phyloP scores from a whole-genome alignment of 2,797 vertebrate genomes.

The Molossus alvarezi region DNA sequence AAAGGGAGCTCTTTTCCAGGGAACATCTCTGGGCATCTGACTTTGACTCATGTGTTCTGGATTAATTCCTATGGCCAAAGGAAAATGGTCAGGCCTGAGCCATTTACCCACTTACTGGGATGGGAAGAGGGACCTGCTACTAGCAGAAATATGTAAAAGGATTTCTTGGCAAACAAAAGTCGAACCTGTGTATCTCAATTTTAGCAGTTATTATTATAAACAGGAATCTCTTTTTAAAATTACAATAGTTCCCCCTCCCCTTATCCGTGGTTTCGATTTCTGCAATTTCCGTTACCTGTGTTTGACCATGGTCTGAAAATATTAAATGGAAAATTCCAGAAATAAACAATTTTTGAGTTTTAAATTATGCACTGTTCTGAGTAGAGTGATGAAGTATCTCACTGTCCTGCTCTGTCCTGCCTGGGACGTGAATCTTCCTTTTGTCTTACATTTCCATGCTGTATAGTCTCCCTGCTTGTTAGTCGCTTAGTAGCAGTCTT shows the following conservation, averaged over 20 bases:
- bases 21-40: neutral
- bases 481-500: neutral
- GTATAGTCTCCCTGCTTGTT: neutral
- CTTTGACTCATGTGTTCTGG: neutral
- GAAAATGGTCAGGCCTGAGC: neutral
- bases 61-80: constrained; percentile 1
- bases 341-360: neutral
- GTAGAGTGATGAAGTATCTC: neutral
- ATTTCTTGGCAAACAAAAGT: constrained; percentile 11
- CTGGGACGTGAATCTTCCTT: neutral
- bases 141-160: constrained; percentile 2
- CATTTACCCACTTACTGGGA: neutral
- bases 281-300: neutral
- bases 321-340: neutral
- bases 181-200: constrained; percentile 38
- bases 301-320: neutral
- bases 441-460: neutral
- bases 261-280: neutral
- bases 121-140: neutral
- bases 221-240: neutral
- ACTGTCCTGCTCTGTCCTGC: neutral
- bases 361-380: neutral
- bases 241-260: neutral
- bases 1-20: neutral
- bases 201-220: constrained; percentile 50